phyloP scores from a whole-genome alignment of 2,797 vertebrate species.

The Pseudochirops cupreus region DNA sequence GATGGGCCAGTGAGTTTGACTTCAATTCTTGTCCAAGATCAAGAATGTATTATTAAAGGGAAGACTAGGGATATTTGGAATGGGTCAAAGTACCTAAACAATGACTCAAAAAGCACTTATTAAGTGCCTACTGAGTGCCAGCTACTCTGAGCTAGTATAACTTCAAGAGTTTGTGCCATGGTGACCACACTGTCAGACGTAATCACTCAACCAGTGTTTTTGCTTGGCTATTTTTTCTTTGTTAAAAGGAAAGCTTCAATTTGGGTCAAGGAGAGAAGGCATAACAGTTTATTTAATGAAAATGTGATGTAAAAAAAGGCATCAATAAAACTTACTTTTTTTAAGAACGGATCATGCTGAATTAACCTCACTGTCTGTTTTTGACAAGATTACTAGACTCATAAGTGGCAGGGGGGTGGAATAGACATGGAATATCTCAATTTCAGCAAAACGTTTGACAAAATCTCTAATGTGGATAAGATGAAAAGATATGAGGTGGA shows the following conservation, averaged over 20 bases:
- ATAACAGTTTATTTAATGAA: background rate
- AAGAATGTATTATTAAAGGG: background rate
- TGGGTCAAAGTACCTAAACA: background rate
- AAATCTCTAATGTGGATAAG: too few species aligned
- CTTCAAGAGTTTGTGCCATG: background rate
- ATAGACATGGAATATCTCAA: too few species aligned
- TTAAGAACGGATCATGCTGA: too few species aligned
- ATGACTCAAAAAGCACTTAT: background rate
- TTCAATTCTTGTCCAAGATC: background rate
- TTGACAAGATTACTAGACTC: background rate
- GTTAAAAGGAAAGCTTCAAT: background rate
- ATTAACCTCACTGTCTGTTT: background rate
- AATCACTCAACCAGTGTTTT: background rate
- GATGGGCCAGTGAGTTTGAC: background rate
- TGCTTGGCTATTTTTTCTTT: background rate
- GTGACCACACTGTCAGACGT: background rate
- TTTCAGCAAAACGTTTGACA: too few species aligned
- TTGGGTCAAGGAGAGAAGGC: background rate
- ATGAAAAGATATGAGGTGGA: too few species aligned
- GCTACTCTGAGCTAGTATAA: background rate
- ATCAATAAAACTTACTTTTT: background rate
- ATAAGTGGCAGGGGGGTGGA: background rate
- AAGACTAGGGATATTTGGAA: background rate
- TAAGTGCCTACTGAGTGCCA: background rate
- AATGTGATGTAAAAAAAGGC: background rate